A percentile compares a stretch with the other conserved stretches of the same genome.
Conservation (phyloP, 2,888 invertebrate genomes). For the Protodeltote pygarga region DNA sequence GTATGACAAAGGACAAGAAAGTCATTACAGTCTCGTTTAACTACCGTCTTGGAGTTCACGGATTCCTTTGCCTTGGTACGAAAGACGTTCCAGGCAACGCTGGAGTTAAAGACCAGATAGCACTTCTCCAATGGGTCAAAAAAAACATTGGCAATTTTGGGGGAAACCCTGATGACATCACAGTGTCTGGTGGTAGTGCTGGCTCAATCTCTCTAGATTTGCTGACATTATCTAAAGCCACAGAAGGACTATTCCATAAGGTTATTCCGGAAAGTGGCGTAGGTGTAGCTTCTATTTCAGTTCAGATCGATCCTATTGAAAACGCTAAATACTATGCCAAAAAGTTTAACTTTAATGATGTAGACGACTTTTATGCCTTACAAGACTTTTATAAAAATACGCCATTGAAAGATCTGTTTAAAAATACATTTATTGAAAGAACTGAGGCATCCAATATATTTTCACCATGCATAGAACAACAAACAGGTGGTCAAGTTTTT, state of each 20-base stretch:
- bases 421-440: constrained; percentile 10
- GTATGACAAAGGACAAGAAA: constrained; percentile 53
- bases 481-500: constrained; percentile 6
- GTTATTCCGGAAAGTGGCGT: constrained; percentile 66
- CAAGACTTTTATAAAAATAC: constrained; percentile 55
- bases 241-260: constrained; percentile 65
- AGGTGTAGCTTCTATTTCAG: constrained; percentile 48
- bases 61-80: constrained; percentile 71
- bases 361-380: constrained; percentile 47
- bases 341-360: constrained; percentile 51
- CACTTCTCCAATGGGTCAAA: constrained; percentile 64
- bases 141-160: constrained; percentile 67
- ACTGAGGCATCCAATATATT: constrained; percentile 20
- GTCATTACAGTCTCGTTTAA: constrained; percentile 65
- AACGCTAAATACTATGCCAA: constrained; percentile 62
- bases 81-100: constrained; percentile 69
- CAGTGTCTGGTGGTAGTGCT: constrained; percentile 65
- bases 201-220: constrained; percentile 65
- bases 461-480: constrained; percentile 28
- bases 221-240: constrained; percentile 60
- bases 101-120: constrained; percentile 73
- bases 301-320: constrained; percentile 63
- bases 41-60: constrained; percentile 64
- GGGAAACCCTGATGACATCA: constrained; percentile 70
- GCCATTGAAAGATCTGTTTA: constrained; percentile 27